Base-by-base conservation (phyloP, 2,888 invertebrate genomes). In the Tiliacea citrago region DNA sequence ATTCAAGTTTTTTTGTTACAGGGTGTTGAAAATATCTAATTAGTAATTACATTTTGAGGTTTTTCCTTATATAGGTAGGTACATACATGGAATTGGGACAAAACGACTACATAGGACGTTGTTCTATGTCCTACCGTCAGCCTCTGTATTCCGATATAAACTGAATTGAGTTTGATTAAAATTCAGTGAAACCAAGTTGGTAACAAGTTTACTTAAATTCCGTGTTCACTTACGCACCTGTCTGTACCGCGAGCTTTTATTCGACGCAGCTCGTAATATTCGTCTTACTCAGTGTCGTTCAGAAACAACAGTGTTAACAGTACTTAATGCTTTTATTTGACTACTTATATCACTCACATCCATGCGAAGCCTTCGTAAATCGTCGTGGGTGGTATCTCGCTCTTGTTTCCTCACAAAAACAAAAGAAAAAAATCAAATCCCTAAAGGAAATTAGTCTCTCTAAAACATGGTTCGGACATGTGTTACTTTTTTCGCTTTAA, bases 401-500 rank as follows among this genome's bases (percentile, higher is more conserved):
- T 91, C 91, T 92, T 91, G 91, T 93, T 93, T 92, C 90, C 90
- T 91, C 84, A 88, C 86, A 90, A 90, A 91, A 93, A 94, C 92
- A 88, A 91, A 91, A 85, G 87, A 92, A 94, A 94, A 81, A 94
- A 93, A 91, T 91, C 90, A 90, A 87, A 94, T 92, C 92, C 93
- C 91, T 86, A 92, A 94, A 95, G 93, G 93, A 96, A 96, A 96
- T 96, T 96, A 96, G 96, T 94, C 95, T 93, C 94, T 95, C 95
- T 96, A 95, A 94, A 95, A 96, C 96, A 95, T 90, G 93, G 88
- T 88, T 93, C 91, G 92, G 95, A 96, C 96, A 96, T 94, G 95
- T 96, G 96, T 96, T 96, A 95, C 95, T 95, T 96, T 96, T 96
- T 96, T 96, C 95, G 95, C 95, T 95, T 94, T 94, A 93, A 94